A percentile compares a stretch with the other conserved stretches of the same genome.
These are phyloP conservation scores for Sakesphorus luctuosus DNA, from an alignment of 2,113 vertebrate genomes.

Conservation along the genomic window DNA sequence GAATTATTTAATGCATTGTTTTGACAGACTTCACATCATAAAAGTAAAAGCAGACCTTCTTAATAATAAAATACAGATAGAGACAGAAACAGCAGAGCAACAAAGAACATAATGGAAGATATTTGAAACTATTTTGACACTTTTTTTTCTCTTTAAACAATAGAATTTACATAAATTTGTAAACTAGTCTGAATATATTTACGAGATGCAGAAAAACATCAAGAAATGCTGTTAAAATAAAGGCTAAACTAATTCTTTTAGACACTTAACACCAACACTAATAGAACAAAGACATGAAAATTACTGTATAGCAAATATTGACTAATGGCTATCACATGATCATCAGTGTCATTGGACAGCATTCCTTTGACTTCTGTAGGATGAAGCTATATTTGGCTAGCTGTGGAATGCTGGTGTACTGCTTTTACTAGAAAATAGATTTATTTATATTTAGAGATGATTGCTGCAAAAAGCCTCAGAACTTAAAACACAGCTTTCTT, in stretches of 20 bases:
- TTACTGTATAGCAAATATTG: neutral
- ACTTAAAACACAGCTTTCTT: neutral
- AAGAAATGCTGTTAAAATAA: constrained; percentile 10
- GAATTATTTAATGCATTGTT: constrained; percentile 79
- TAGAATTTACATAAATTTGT: constrained; percentile 61
- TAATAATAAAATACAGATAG: constrained; percentile 74
- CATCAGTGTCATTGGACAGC: neutral
- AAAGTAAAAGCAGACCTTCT: constrained; percentile 70
- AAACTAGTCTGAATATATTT: constrained; percentile 62
- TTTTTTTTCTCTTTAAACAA: constrained; percentile 63
- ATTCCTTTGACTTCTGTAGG: neutral
- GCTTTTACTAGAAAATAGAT: neutral
- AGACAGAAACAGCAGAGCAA: constrained; percentile 68
- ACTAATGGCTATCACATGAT: neutral
- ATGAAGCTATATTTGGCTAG: neutral
- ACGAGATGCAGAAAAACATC: constrained; percentile 47
- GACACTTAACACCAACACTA: neutral
- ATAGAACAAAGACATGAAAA: neutral
- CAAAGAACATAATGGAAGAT: constrained; percentile 70
- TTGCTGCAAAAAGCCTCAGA: neutral
- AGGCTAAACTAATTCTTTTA: constrained; percentile 5
- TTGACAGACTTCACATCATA: constrained; percentile 76
- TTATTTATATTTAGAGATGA: neutral
- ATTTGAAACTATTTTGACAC: constrained; percentile 75
- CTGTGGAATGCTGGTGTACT: neutral